These are phyloP conservation scores for Clarias platycephalus DNA, from an alignment of 2,797 vertebrate species.

Conservation along the genomic window DNA sequence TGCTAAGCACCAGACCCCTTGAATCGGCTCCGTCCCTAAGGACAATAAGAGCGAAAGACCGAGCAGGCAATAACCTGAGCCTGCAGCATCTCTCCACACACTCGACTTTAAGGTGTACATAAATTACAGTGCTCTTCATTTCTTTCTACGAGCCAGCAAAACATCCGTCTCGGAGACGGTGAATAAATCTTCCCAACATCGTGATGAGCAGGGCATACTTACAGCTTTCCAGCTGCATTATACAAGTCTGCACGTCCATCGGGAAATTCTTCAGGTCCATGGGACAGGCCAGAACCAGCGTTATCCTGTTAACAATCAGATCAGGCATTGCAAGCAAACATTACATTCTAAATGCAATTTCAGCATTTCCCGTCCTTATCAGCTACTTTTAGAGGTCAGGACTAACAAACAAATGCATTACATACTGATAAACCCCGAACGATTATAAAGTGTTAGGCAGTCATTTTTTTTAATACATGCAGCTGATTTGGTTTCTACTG, in stretches of 20 bases:
- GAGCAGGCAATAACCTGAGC: conserved; percentile 31
- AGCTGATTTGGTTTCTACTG: conserved; percentile 11
- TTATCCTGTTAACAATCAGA: conserved; percentile 76
- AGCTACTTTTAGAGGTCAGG: conserved; percentile 3
- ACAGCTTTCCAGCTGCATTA: conserved; percentile 99
- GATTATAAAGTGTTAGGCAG: conserved; percentile 4
- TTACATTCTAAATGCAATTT: conserved; percentile 37
- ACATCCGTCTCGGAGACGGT: conserved; percentile 60
- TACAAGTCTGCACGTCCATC: conserved; percentile 99
- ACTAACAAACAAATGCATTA: conserved; percentile 1
- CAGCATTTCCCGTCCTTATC: conserved; percentile 11
- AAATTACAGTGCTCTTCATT: conserved; percentile 61
- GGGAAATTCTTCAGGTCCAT: conserved; percentile 98
- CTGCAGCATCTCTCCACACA: conserved; percentile 47
- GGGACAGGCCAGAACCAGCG: conserved; percentile 83
- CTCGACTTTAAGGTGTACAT: conserved; percentile 54
- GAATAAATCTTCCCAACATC: conserved; percentile 57
- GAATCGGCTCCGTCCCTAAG: conserved; percentile 27
- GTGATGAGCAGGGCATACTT: conserved; percentile 71
- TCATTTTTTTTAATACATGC: neutral
- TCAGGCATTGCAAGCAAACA: conserved; percentile 38
- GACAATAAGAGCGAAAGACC: conserved; percentile 39
- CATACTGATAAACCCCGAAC: neutral
- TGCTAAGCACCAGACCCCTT: neutral
- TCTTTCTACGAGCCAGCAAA: conserved; percentile 49